Base-by-base conservation (phyloP, 2,888 invertebrate genomes). In the Chloroclystis v-ata region DNA sequence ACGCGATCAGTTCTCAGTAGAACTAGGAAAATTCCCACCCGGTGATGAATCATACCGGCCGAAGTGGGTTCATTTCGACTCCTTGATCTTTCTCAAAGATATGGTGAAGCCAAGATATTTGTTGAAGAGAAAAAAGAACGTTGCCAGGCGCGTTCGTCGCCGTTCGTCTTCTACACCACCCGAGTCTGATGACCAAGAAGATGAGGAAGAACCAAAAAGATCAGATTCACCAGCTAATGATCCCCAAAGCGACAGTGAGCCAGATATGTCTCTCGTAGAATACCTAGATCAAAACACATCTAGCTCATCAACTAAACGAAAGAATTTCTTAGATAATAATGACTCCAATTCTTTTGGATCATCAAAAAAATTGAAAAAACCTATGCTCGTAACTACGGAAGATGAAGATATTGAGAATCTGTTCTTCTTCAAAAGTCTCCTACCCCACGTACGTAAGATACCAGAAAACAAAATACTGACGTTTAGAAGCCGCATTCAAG, bases 11-110 rank as follows among this genome's bases (percentile, higher is more conserved):
- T 57, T 53, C 38, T 47, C 49, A 7, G 44, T 51, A 30, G 54
- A 55, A 42, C 37, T 49, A 16, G 54, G 51, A 37, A 57, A 49
- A 37, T 44, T 49, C 37, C 49, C 51, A 38, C 45, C 49, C 10
- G 50, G 44, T 40, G 49, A 52, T 30, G 40, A 44, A n/a, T n/a
- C 20, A 1, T 49, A 44, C 32, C 49, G 30, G 10, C 55, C 55
- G 8, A 58, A 55, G 45, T 58, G 55, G 55, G 33, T 54, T 1
- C 56, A 58, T 35, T 58, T 44, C 29, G 43, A 54, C 10, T 47
- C 55, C 29, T 49, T 58, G 28, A 40, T 49, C 9, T 58, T 56
- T 44, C 42, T 58, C 9, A 58, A 54, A 50, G 54, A 52, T 20
- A 47, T 56, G 33, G 44, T 58, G 13, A 58, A 54, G 41, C 46